Conservation (phyloP, 2,888 invertebrate species). For the Tetramorium bicarinatum region DNA sequence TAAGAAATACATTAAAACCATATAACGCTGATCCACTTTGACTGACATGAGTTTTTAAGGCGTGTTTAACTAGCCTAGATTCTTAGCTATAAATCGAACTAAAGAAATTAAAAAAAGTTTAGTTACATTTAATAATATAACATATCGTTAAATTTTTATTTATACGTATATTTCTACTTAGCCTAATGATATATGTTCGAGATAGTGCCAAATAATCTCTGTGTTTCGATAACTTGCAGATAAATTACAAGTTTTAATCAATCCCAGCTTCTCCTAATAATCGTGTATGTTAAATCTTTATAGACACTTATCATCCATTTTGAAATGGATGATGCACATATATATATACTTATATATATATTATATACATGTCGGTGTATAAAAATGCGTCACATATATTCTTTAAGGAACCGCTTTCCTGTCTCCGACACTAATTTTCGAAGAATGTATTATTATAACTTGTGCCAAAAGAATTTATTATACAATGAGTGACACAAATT, state of each 20-base stretch:
- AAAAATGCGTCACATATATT: constrained; percentile 47
- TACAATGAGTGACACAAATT: constrained; percentile 58
- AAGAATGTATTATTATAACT: constrained; percentile 64
- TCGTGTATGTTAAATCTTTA: constrained; percentile 56
- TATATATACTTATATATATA: constrained; percentile 6
- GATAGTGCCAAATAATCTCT: neutral
- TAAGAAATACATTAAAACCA: constrained; percentile 5
- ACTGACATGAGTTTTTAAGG: constrained; percentile 6
- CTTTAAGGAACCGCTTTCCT: constrained; percentile 26
- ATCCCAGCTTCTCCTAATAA: constrained; percentile 39
- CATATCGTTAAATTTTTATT: constrained; percentile 16
- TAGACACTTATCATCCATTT: constrained; percentile 50
- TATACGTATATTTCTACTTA: constrained; percentile 20
- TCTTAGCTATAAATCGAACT: neutral
- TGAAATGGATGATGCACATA: constrained; percentile 4
- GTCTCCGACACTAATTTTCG: constrained; percentile 47
- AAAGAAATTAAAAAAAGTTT: neutral
- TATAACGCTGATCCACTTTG: neutral
- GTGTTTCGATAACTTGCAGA: neutral
- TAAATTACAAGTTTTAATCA: constrained; percentile 12
- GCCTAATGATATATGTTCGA: constrained; percentile 17
- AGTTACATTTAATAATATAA: neutral
- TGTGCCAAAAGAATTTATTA: constrained; percentile 69
- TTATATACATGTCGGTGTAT: constrained; percentile 25
- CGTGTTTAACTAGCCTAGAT: neutral